These are phyloP conservation scores for Jaculus jaculus DNA, from an alignment of 2,113 vertebrate species.

Conservation along the genomic window DNA sequence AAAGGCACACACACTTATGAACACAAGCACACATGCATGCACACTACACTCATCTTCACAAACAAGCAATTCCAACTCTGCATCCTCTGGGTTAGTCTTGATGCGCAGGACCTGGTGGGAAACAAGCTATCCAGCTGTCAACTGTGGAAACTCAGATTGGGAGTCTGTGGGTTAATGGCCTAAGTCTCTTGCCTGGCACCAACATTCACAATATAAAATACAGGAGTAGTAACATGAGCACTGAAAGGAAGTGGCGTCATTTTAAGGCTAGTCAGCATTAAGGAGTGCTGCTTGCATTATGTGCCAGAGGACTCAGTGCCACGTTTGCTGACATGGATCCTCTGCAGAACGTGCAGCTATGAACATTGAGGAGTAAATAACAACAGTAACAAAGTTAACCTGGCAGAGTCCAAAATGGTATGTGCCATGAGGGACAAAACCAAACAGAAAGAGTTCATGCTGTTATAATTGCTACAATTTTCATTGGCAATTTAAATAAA, in stretches of 20 bases:
- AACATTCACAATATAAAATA: neutral
- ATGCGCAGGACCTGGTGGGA: neutral
- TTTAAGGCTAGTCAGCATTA: neutral
- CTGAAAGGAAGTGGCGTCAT: neutral
- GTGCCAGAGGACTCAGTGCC: conserved; percentile 1
- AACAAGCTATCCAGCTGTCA: neutral
- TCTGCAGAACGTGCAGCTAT: conserved; percentile 41
- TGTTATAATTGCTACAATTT: conserved; percentile 78
- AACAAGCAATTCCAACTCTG: neutral
- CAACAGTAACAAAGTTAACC: conserved; percentile 75
- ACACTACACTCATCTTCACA: too few relatives aligned
- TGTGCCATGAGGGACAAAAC: conserved; percentile 54
- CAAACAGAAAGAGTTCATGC: conserved; percentile 75
- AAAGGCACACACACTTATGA: too few relatives aligned
- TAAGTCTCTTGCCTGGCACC: neutral
- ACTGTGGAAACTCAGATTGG: neutral
- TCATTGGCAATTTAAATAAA: conserved; percentile 79
- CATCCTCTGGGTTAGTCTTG: neutral
- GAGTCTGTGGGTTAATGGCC: neutral
- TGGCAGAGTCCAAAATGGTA: conserved; percentile 66
- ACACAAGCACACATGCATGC: too few relatives aligned
- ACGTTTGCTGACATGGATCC: neutral
- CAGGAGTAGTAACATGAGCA: neutral
- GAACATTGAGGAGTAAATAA: conserved; percentile 68
- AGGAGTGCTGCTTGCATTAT: neutral